phyloP scores from a whole-genome alignment of 2,797 vertebrate species.

The Gallirallus australis region DNA sequence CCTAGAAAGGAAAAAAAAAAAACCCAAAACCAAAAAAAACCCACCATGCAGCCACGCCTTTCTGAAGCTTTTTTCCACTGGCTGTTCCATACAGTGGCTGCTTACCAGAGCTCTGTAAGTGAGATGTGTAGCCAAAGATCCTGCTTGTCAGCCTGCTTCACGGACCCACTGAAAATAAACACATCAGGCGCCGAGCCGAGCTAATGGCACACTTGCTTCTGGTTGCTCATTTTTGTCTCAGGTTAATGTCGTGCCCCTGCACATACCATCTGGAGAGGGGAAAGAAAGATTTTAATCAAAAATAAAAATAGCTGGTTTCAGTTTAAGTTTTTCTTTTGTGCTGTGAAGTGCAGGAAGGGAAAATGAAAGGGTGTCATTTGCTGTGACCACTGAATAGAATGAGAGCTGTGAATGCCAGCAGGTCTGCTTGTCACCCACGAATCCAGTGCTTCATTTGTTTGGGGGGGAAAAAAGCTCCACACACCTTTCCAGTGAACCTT shows the following conservation, averaged over 20 bases:
- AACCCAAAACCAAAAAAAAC: too few relatives aligned
- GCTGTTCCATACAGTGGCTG: conserved; percentile 38
- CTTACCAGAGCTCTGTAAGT: conserved; percentile 41
- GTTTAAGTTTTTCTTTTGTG: conserved; percentile 69
- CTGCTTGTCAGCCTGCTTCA: conserved; percentile 59
- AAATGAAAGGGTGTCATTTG: conserved; percentile 53
- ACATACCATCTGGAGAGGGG: conserved; percentile 53
- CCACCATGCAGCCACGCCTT: background rate
- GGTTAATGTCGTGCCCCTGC: conserved; percentile 32
- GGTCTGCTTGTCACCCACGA: conserved; percentile 18
- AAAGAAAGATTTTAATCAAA: conserved; percentile 62
- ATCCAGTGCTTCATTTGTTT: conserved; percentile 34
- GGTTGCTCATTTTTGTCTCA: conserved; percentile 67
- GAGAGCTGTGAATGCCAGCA: conserved; percentile 46
- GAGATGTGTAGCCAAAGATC: conserved; percentile 40
- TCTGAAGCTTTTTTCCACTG: background rate
- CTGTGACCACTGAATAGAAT: background rate
- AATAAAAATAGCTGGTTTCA: conserved; percentile 61
- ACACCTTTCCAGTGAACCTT: conserved; percentile 46
- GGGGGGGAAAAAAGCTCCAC: background rate
- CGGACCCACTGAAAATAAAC: conserved; percentile 73
- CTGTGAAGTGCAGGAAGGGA: conserved; percentile 25
- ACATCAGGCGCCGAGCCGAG: conserved; percentile 54
- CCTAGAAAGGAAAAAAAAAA: background rate
- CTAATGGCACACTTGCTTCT: conserved; percentile 65